Base-by-base conservation (phyloP, 2,797 vertebrate genomes). In the Fistularia tabacaria region DNA sequence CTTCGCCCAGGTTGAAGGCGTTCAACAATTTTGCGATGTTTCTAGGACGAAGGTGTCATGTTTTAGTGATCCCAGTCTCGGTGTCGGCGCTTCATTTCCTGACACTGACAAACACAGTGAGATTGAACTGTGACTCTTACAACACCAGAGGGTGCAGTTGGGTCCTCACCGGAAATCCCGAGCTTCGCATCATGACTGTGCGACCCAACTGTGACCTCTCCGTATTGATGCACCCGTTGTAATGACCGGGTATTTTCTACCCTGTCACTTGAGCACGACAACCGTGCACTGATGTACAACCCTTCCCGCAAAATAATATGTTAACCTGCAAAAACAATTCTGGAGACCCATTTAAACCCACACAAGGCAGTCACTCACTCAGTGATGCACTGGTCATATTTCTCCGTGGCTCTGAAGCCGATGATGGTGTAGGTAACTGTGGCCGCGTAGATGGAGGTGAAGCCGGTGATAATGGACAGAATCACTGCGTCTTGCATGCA, bases 361-460 rank as follows among this genome's bases (percentile, higher is more conserved):
- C 9, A 14, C 1, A 38, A 9, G 13, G 14, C 13, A 10, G 12
- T 41, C 65, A 59, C 49, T 85, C 81, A 98, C 96, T 48, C 69
- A 49, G 49, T 78, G 47, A 95, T 83, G 38, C 97, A 99, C 64
- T 86, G 85, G 6, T 98, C 95, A 0, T 81, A 97, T 77, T 85
- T 93, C 57, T 92, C 88, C 0, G 94, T 97, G 73, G 96, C 96
- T 3, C 95, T 92, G 86, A 98, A 99, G 58, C 97, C 97, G 13
- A 98, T 98, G 87, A 99, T 92, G 63, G 94, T 89, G 65, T 99
- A 99, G 38, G 97, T 91, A 54, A 98, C 95, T 0, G 90, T 91
- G 36, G 97, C 96, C 0, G 95, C 90, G 0, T 94, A 98, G 62
- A 98, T 36, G 0, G 95, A 98, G 0, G 95, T 98, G 75, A 93